Evolutionary conservation across 1,140 invertebrate genomes (phyloP).

Genomic region (Cryptotermes secundus): DNA sequence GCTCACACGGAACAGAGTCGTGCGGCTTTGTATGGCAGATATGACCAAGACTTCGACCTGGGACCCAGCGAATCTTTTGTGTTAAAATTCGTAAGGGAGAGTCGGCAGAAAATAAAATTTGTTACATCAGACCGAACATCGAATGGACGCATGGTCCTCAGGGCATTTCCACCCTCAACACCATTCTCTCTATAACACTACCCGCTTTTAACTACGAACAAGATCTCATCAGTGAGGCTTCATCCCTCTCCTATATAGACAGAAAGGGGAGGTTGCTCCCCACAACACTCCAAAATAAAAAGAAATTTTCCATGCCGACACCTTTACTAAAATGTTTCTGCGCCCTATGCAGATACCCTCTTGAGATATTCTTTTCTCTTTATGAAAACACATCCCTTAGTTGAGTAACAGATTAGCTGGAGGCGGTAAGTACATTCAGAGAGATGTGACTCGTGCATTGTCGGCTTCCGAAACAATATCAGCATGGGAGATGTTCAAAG

Average conservation of each 20-base stretch:
- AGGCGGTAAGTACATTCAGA: background rate
- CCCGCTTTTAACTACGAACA: conserved; percentile 15
- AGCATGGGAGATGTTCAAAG: background rate
- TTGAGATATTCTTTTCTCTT: background rate
- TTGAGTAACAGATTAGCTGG: background rate
- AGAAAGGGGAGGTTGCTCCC: background rate
- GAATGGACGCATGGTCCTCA: background rate
- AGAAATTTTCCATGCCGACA: conserved; percentile 18
- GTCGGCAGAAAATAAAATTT: background rate
- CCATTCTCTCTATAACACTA: conserved; percentile 12
- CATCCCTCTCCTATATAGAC: background rate
- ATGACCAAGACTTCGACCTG: no score
- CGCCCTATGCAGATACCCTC: conserved; percentile 6
- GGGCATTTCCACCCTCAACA: background rate
- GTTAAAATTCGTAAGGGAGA: background rate
- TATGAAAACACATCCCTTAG: background rate
- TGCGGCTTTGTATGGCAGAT: no score
- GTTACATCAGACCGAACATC: conserved; percentile 18
- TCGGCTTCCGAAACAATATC: background rate
- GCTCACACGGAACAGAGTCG: no score
- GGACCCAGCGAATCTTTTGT: background rate
- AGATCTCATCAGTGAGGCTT: conserved; percentile 1
- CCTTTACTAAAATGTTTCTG: background rate
- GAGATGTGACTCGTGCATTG: background rate
- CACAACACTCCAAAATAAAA: conserved; percentile 20